phyloP scores from a whole-genome alignment of 2,888 invertebrate genomes.

The Lysandra bellargus region DNA sequence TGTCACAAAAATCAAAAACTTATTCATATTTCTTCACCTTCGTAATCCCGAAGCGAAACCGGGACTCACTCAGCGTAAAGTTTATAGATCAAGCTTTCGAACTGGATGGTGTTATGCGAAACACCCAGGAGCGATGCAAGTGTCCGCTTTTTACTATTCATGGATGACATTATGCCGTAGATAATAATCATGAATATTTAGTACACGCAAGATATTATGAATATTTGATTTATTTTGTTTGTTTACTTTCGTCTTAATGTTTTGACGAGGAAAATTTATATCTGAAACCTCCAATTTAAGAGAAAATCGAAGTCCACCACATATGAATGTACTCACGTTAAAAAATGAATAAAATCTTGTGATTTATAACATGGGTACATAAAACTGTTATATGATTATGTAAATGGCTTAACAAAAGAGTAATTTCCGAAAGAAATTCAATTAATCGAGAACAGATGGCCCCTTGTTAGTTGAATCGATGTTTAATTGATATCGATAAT shows the following conservation, averaged over 20 bases:
- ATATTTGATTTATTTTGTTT: conserved; percentile 44
- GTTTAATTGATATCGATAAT: conserved; percentile 63
- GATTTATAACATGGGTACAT: neutral
- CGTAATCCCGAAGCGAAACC: neutral
- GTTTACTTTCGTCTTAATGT: conserved; percentile 38
- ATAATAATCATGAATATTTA: conserved; percentile 46
- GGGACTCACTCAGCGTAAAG: conserved; percentile 34
- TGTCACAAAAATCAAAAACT: neutral
- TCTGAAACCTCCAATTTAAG: neutral
- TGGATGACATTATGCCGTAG: conserved; percentile 56
- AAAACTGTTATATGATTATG: neutral
- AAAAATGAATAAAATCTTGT: neutral
- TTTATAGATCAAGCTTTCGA: conserved; percentile 48
- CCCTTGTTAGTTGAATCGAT: conserved; percentile 73
- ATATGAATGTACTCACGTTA: neutral
- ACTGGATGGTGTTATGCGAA: conserved; percentile 56
- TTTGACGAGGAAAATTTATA: neutral
- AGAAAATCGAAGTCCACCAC: neutral
- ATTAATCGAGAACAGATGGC: conserved; percentile 78
- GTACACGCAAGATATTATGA: conserved; percentile 43
- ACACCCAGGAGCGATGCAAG: conserved; percentile 65
- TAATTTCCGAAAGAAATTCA: conserved; percentile 49
- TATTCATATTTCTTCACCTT: neutral
- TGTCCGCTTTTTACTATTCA: conserved; percentile 63
- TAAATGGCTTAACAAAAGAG: neutral